Evolutionary conservation across 2,113 vertebrate genomes (phyloP).

Genomic region (Nycticryphes semicollaris): DNA sequence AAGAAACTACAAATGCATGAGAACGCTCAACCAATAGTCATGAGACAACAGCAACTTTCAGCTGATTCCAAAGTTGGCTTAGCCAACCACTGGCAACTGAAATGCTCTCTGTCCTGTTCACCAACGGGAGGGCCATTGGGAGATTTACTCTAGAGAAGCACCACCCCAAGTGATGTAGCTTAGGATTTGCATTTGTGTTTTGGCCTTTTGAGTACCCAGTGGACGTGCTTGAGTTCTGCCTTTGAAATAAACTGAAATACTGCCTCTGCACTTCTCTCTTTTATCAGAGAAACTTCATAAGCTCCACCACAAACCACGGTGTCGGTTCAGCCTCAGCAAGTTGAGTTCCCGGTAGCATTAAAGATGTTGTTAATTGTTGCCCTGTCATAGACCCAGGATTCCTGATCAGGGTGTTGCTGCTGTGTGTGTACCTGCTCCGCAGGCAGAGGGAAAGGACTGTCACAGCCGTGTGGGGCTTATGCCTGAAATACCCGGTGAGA

Average conservation of each 20-base stretch:
- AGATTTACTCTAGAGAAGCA: background rate
- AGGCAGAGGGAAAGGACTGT: rapidly evolving
- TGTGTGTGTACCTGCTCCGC: background rate
- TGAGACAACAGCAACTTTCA: background rate
- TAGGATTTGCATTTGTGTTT: background rate
- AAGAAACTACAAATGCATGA: background rate
- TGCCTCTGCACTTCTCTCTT: background rate
- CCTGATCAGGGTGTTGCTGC: slow-evolving; percentile 6
- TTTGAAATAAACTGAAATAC: background rate
- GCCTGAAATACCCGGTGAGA: background rate
- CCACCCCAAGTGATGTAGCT: background rate
- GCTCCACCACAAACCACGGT: background rate
- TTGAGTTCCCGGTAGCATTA: background rate
- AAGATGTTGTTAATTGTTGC: background rate
- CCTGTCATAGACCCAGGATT: background rate
- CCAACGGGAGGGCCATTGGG: rapidly evolving
- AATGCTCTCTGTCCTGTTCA: background rate
- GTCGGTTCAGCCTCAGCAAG: background rate
- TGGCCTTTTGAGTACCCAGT: background rate
- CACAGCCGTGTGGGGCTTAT: background rate
- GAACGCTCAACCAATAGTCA: background rate
- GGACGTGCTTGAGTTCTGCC: background rate
- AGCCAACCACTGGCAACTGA: background rate
- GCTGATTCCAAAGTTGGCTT: background rate
- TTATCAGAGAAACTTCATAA: background rate